Evolutionary conservation across 2,797 vertebrate species (phyloP).

Genomic region (Synanceia verrucosa): DNA sequence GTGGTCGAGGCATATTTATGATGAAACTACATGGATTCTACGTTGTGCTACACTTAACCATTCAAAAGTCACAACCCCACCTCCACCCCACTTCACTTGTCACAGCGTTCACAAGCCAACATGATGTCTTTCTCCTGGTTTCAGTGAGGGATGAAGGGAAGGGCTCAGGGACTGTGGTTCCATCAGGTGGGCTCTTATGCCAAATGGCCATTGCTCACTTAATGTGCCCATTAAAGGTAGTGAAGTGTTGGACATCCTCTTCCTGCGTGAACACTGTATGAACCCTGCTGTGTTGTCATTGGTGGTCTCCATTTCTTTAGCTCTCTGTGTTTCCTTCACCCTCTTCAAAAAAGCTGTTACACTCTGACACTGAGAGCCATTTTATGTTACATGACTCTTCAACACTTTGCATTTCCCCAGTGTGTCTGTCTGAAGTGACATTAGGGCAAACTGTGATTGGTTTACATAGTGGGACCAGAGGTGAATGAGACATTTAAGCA

Average conservation of each 20-base stretch:
- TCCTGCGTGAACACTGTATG: conserved; percentile 20
- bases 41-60: neutral
- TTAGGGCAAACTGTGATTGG: conserved; percentile 8
- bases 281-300: conserved; percentile 26
- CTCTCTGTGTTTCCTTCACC: neutral
- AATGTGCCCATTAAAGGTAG: conserved; percentile 57
- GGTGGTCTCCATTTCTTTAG: conserved; percentile 26
- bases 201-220: conserved; percentile 52
- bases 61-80: conserved; percentile 23
- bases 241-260: conserved; percentile 48
- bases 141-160: conserved; percentile 24
- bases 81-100: conserved; percentile 48
- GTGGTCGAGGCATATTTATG: too few species aligned
- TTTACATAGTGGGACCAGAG: conserved; percentile 29
- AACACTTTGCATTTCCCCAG: conserved; percentile 26
- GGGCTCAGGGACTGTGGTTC: neutral
- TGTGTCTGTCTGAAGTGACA: conserved; percentile 13
- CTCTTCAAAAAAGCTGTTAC: conserved; percentile 22
- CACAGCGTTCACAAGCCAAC: conserved; percentile 37
- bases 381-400: conserved; percentile 20
- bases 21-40: neutral
- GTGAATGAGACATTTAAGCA: conserved; percentile 48
- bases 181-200: conserved; percentile 58
- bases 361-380: neutral
- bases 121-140: conserved; percentile 29